These are phyloP conservation scores for Scotopteryx bipunctaria DNA, from an alignment of 2,888 invertebrate species.

Conservation along the genomic window DNA sequence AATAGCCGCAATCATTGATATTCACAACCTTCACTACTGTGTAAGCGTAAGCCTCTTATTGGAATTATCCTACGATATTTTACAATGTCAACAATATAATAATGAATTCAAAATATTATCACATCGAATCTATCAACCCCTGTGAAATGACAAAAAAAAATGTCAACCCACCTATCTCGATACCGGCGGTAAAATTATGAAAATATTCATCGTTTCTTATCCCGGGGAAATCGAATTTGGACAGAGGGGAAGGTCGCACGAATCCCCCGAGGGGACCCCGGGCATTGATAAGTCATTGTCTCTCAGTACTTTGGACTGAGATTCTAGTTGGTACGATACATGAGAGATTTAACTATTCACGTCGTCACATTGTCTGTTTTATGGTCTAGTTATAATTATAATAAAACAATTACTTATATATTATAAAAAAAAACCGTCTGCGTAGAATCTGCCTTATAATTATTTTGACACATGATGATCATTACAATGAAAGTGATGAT, in stretches of 20 bases:
- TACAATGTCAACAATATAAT: too few relatives aligned
- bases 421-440: too few relatives aligned
- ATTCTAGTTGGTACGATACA: too few relatives aligned
- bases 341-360: neutral
- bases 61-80: too few relatives aligned
- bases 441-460: too few relatives aligned
- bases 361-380: neutral
- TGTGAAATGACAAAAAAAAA: slow-evolving; percentile 4
- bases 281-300: slow-evolving; percentile 21
- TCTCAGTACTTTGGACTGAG: slow-evolving; percentile 4
- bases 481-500: too few relatives aligned
- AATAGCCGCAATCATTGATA: too few relatives aligned
- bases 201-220: slow-evolving; percentile 41
- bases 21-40: too few relatives aligned
- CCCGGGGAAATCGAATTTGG: slow-evolving; percentile 42
- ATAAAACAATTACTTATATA: too few relatives aligned
- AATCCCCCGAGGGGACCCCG: slow-evolving; percentile 34
- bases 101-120: slow-evolving; percentile 19
- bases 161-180: slow-evolving; percentile 24
- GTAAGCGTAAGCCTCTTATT: too few relatives aligned
- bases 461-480: too few relatives aligned
- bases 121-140: slow-evolving; percentile 5
- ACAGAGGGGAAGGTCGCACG: slow-evolving; percentile 32
- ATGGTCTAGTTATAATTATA: too few relatives aligned
- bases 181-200: slow-evolving; percentile 39